Evolutionary conservation across 2,797 vertebrate genomes (phyloP).

Genomic region (Halcyon chelicuti): DNA sequence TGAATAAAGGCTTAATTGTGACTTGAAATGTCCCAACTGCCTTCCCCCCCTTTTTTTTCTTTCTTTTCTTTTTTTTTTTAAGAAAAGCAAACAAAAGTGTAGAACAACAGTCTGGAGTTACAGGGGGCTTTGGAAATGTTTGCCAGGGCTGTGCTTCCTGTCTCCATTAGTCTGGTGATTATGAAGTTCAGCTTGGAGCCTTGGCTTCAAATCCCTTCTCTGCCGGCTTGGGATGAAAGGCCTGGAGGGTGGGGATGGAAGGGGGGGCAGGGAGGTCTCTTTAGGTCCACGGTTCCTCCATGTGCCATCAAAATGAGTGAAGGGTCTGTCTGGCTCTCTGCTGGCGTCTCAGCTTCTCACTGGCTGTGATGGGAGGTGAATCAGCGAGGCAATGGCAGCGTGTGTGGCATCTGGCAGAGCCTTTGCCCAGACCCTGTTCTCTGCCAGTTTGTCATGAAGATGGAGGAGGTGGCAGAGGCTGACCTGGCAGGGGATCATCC

Average conservation of each 20-base stretch:
- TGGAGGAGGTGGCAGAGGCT: background rate
- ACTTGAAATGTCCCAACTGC: constrained; percentile 21
- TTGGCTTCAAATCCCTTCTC: background rate
- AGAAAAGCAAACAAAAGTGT: constrained; percentile 48
- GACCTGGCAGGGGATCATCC: background rate
- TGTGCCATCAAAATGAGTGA: background rate
- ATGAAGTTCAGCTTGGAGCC: background rate
- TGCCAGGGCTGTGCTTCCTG: constrained; percentile 9
- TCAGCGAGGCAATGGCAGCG: rapidly evolving
- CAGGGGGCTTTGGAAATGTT: background rate
- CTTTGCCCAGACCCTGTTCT: background rate
- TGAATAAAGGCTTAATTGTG: constrained; percentile 64
- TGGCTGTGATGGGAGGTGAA: background rate
- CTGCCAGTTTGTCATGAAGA: background rate
- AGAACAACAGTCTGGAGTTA: background rate
- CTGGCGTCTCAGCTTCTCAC: background rate
- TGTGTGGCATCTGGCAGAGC: rapidly evolving
- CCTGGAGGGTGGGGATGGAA: background rate
- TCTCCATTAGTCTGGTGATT: background rate
- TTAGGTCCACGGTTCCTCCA: rapidly evolving
- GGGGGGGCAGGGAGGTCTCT: rapidly evolving
- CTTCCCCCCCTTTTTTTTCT: background rate
- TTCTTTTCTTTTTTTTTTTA: background rate
- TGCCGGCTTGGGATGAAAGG: background rate
- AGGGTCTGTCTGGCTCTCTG: background rate